phyloP scores from a whole-genome alignment of 2,888 invertebrate species.

The Thumatha senex region DNA sequence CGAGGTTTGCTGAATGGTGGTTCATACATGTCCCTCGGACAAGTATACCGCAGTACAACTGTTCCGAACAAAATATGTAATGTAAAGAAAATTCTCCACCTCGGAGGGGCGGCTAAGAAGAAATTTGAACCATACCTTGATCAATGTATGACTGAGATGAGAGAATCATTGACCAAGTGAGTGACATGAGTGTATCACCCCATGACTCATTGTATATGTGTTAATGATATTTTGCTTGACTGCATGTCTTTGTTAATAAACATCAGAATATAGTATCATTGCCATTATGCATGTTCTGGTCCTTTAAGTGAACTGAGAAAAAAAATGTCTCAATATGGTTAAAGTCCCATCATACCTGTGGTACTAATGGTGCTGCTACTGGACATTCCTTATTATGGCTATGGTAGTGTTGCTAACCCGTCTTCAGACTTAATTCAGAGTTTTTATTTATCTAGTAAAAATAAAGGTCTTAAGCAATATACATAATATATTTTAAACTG shows the following conservation, averaged over 20 bases:
- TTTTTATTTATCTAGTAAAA: no score
- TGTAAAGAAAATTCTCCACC: constrained; percentile 84
- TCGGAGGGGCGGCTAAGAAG: constrained; percentile 67
- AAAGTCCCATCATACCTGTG: no score
- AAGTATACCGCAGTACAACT: constrained; percentile 86
- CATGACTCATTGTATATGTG: no score
- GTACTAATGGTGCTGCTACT: no score
- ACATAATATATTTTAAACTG: no score
- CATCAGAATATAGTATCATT: no score
- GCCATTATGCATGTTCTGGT: neutral
- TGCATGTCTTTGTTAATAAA: no score
- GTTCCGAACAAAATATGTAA: constrained; percentile 78
- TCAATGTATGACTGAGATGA: constrained; percentile 33
- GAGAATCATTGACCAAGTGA: constrained; percentile 44
- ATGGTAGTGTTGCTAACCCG: no score
- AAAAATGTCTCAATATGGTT: neutral
- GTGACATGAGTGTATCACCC: constrained; percentile 23
- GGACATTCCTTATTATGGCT: no score
- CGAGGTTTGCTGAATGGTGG: constrained; percentile 83
- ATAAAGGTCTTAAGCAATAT: no score
- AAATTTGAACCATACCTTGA: constrained; percentile 49
- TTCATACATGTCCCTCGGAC: constrained; percentile 85
- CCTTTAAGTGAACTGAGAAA: neutral
- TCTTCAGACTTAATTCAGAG: no score
- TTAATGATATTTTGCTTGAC: no score